Percentiles rank a stretch among this genome's conserved stretches.
These are phyloP conservation scores for Andricus quercusramuli DNA, from an alignment of 2,888 invertebrate genomes.

Conservation along the genomic window DNA sequence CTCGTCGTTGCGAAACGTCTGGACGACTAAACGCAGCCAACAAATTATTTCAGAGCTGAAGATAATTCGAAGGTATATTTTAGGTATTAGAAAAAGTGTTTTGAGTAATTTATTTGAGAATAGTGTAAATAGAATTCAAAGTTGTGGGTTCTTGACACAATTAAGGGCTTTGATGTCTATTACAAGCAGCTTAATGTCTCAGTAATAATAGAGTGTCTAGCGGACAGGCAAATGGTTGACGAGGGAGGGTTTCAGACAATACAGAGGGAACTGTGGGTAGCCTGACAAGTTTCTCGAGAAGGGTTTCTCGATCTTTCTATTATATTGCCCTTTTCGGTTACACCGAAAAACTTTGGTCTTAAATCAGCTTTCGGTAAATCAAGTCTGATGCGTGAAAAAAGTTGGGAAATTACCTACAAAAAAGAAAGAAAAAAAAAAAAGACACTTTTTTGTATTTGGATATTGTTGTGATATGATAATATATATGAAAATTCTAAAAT, in stretches of 20 bases:
- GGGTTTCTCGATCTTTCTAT: constrained; percentile 33
- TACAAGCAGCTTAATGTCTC: constrained; percentile 6
- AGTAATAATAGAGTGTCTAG: constrained; percentile 4
- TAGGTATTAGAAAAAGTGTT: too few relatives aligned
- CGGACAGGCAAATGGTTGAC: neutral
- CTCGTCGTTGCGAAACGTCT: too few relatives aligned
- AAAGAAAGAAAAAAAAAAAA: neutral
- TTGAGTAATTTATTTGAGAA: too few relatives aligned
- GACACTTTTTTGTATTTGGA: neutral
- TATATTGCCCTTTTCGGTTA: constrained; percentile 15
- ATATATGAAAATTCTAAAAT: too few relatives aligned
- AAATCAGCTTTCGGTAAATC: constrained; percentile 19
- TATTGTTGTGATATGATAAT: too few relatives aligned
- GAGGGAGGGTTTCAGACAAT: neutral
- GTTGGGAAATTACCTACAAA: neutral
- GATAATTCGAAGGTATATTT: too few relatives aligned
- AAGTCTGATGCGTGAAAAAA: neutral
- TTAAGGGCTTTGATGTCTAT: neutral
- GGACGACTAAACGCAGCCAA: too few relatives aligned
- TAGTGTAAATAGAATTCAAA: too few relatives aligned
- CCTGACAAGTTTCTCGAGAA: constrained; percentile 13
- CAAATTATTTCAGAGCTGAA: too few relatives aligned
- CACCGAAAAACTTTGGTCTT: constrained; percentile 29
- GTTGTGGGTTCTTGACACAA: neutral
- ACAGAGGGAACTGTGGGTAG: constrained; percentile 26